Percentiles rank a stretch among this genome's conserved stretches.
Evolutionary conservation across 1,140 invertebrate genomes (phyloP).

Genomic region (Formica exsecta): DNA sequence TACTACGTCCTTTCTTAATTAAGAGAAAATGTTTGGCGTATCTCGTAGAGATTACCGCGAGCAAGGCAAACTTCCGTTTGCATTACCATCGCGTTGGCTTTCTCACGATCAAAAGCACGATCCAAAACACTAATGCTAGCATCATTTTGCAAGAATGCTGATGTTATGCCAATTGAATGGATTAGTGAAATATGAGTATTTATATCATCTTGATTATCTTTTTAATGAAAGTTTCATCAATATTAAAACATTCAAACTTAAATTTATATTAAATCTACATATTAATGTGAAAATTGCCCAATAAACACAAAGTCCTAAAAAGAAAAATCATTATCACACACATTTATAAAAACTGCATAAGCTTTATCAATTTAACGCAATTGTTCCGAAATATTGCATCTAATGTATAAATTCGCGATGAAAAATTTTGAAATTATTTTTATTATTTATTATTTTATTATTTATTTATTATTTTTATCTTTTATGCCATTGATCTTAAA

Average conservation of each 20-base stretch:
- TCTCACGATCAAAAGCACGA: conserved; percentile 75
- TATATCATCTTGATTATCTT: background rate
- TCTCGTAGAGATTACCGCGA: conserved; percentile 73
- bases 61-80: conserved; percentile 72
- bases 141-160: conserved; percentile 52
- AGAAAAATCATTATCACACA: background rate
- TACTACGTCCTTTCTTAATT: conserved; percentile 81
- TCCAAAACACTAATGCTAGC: conserved; percentile 68
- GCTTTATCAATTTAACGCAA: background rate
- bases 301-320: background rate
- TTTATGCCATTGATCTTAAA: background rate
- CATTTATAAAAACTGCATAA: background rate
- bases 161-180: background rate
- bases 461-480: background rate
- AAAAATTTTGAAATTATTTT: background rate
- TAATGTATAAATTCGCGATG: background rate
- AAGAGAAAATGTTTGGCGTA: conserved; percentile 80
- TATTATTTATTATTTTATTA: background rate
- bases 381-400: background rate
- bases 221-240: conserved; percentile 13
- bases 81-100: conserved; percentile 66
- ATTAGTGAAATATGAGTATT: background rate
- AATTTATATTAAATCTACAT: background rate
- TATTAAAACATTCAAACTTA: background rate
- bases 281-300: background rate